phyloP scores from a whole-genome alignment of 64 coral and sea anemone genomes.

The Dendrophyllia cribrosa region DNA sequence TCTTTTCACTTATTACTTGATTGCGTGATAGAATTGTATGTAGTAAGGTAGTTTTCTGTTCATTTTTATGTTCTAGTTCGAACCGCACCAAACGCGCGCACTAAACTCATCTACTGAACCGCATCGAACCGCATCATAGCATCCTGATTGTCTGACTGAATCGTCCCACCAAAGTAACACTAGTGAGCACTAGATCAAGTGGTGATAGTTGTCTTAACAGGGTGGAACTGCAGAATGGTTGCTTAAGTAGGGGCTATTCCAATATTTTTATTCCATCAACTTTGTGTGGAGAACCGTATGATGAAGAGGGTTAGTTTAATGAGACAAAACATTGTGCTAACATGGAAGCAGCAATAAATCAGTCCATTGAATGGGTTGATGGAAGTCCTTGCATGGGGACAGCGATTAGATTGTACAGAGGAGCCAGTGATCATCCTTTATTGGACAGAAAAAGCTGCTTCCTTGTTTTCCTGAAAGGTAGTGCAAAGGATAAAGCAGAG shows the following conservation, averaged over 20 bases:
- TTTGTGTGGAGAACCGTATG: constrained; percentile 25
- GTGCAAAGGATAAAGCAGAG: neutral
- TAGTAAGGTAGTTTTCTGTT: no score
- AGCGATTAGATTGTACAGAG: neutral
- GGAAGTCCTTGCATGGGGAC: constrained; percentile 4
- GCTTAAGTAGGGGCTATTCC: neutral
- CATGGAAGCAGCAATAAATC: constrained; percentile 4
- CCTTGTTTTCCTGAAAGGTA: neutral
- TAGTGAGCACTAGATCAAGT: neutral
- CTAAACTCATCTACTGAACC: no score
- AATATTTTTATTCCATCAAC: constrained; percentile 45
- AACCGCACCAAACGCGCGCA: no score
- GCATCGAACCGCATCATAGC: no score
- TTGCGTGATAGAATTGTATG: no score
- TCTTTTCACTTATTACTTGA: no score
- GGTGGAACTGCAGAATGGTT: constrained; percentile 26
- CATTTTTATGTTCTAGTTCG: no score
- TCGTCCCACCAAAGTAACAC: no score
- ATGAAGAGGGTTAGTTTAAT: constrained; percentile 5
- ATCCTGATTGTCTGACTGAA: no score
- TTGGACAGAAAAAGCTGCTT: neutral
- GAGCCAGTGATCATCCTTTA: neutral
- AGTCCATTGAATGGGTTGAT: constrained; percentile 23
- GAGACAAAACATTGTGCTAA: constrained; percentile 36
- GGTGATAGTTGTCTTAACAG: constrained; percentile 21